Evolutionary conservation across 2,797 vertebrate genomes (phyloP), one percentile per base, ranked within the genome.

Genomic region (Columba guinea): DNA sequence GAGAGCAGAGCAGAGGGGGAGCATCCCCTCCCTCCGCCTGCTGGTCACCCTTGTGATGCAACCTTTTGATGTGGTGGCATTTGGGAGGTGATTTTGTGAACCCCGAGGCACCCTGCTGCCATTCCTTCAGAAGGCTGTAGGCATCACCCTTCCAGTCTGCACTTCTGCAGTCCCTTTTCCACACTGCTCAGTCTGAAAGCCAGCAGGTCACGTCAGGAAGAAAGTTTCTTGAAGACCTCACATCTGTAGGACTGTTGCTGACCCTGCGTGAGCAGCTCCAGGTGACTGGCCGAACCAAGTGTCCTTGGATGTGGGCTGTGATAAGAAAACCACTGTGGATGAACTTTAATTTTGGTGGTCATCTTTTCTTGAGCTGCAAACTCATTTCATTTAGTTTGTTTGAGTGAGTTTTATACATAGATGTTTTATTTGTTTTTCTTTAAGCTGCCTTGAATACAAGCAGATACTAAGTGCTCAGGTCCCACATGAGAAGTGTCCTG

Each of bases 131-230:
- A 37, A 60, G 37, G 21, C 22, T 11, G 4, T 13, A 30, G 30
- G 9, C 13, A 11, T 11, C 20, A 30, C 8, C 13, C 35, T 51
- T 34, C 32, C 75, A 35, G 55, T 2, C 64, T 48, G 55, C 49
- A 11, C 39, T 53, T 62, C 44, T 75, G 44, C 53, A 3, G 34
- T 37, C n/a, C 20, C 64, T 69, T 11, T 39, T 53, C 24, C 21
- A 27, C 26, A 11, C 9, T 71, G 9, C 35, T 5, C 15, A 35
- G 22, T 32, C 26, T 62, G 34, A 34, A 55, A 32, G 21, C 34
- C 1, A 1, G 11, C 30, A 19, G 22, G 34, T 75, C 34, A 32
- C 0, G 1, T 30, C 28, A 7, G 34, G 70, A 34, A 27, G 30
- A 18, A 55, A 27, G 49, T 41, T 82, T 32, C 48, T 56, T 82